A percentile compares a stretch with the other conserved stretches of the same genome.
phyloP scores from a whole-genome alignment of 2,888 invertebrate genomes.

The Bellardia pandia region DNA sequence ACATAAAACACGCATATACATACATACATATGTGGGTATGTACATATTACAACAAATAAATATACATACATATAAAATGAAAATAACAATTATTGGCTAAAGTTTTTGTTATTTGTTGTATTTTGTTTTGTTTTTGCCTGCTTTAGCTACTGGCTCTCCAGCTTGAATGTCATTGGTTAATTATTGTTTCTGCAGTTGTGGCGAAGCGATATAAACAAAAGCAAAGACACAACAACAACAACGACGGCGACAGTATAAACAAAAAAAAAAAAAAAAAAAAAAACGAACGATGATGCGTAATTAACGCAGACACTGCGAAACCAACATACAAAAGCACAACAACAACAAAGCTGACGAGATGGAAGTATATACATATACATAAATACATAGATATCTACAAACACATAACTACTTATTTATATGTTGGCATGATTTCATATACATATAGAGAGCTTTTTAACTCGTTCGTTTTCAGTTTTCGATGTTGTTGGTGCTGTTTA shows the following conservation, averaged over 20 bases:
- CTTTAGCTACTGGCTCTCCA: conserved; percentile 38
- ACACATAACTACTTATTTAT: not conserved
- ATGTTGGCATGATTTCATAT: not conserved
- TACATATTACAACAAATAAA: not conserved
- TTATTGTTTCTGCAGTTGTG: conserved; percentile 41
- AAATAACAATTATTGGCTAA: conserved; percentile 52
- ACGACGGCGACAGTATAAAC: not conserved
- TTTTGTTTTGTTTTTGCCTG: not conserved
- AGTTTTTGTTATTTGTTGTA: conserved; percentile 19
- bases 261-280: no score
- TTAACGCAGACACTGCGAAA: conserved; percentile 49
- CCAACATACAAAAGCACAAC: conserved; percentile 45
- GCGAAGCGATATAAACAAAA: conserved; percentile 33
- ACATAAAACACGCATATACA: no score
- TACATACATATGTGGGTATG: no score
- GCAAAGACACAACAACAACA: conserved; percentile 6
- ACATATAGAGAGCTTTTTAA: conserved; percentile 44
- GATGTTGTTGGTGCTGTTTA: conserved; percentile 16
- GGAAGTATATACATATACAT: conserved; percentile 8
- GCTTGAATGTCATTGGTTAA: conserved; percentile 66
- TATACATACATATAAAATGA: not conserved
- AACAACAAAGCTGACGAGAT: conserved; percentile 39
- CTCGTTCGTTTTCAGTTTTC: conserved; percentile 40
- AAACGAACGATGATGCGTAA: conserved; percentile 55
- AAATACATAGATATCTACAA: not conserved